Evolutionary conservation across 2,888 invertebrate genomes (phyloP).

Genomic region (Tetranychus truncatus): DNA sequence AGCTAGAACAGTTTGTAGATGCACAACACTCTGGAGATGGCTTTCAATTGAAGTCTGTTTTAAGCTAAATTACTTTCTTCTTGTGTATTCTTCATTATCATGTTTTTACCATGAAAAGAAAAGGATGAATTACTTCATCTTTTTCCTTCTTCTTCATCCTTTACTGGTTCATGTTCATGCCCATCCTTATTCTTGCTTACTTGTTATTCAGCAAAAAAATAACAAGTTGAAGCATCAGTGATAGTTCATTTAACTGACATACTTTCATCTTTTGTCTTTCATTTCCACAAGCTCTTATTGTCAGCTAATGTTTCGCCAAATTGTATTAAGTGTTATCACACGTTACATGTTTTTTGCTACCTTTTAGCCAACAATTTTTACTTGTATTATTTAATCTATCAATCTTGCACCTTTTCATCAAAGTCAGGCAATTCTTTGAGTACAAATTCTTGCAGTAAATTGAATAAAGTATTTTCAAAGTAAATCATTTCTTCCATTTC

Average conservation of each 20-base stretch:
- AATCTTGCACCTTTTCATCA: too few species aligned
- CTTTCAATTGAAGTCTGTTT: neutral
- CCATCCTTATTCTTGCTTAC: neutral
- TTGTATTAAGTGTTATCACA: neutral
- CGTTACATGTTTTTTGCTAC: too few species aligned
- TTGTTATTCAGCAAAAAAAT: neutral
- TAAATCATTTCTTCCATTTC: too few species aligned
- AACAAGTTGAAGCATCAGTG: neutral
- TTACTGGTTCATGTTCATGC: neutral
- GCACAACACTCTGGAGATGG: neutral
- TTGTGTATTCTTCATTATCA: neutral
- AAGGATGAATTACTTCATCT: neutral
- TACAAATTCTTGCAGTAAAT: too few species aligned
- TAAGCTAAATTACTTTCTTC: neutral
- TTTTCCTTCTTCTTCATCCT: neutral
- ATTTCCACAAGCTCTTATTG: neutral
- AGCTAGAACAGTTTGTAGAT: neutral
- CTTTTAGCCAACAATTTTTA: too few species aligned
- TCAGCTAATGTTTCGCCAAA: neutral
- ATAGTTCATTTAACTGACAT: neutral
- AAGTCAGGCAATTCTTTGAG: too few species aligned
- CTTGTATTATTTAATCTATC: too few species aligned
- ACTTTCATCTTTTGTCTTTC: neutral
- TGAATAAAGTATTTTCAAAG: too few species aligned
- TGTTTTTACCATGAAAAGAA: neutral